Evolutionary conservation across 1,140 invertebrate genomes (phyloP).

Genomic region (Drosophila asahinai): DNA sequence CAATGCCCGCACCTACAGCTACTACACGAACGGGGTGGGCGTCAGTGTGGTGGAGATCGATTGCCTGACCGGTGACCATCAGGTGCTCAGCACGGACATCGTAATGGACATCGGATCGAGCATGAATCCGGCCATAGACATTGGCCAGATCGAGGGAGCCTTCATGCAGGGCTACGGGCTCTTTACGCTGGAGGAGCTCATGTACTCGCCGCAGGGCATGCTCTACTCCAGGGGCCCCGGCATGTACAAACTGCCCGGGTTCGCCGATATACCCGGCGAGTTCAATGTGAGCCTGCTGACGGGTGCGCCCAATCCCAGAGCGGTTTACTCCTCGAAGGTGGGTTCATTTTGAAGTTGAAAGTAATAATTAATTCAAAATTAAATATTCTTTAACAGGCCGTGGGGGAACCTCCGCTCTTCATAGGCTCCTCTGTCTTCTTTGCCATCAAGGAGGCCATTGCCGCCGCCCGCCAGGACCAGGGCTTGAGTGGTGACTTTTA

Average conservation of each 20-base stretch:
- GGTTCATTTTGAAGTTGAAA: not conserved
- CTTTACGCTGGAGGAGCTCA: slow-evolving; percentile 95
- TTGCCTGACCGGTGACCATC: slow-evolving; percentile 94
- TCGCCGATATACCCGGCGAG: slow-evolving; percentile 94
- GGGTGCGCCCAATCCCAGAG: slow-evolving; percentile 93
- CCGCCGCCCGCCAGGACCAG: slow-evolving; percentile 90
- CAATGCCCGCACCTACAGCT: slow-evolving; percentile 90
- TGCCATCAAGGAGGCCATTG: slow-evolving; percentile 96
- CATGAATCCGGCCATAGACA: slow-evolving; percentile 97
- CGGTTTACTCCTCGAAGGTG: slow-evolving; percentile 98
- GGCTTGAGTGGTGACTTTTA: slow-evolving; percentile 88
- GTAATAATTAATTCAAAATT: not conserved
- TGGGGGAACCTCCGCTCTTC: slow-evolving; percentile 97
- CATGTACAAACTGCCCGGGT: slow-evolving; percentile 96
- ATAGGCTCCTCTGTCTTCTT: slow-evolving; percentile 94
- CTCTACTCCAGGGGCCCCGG: slow-evolving; percentile 95
- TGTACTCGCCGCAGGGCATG: slow-evolving; percentile 93
- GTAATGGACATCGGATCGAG: slow-evolving; percentile 97
- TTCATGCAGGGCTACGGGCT: slow-evolving; percentile 97
- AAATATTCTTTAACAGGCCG: slow-evolving; percentile 87
- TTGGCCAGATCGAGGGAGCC: slow-evolving; percentile 97
- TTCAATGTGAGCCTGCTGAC: slow-evolving; percentile 97
- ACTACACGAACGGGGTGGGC: slow-evolving; percentile 93
- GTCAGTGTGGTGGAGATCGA: slow-evolving; percentile 95
- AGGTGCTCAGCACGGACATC: slow-evolving; percentile 95